phyloP scores from a whole-genome alignment of 2,888 invertebrate species.

The Ctena decussata region DNA sequence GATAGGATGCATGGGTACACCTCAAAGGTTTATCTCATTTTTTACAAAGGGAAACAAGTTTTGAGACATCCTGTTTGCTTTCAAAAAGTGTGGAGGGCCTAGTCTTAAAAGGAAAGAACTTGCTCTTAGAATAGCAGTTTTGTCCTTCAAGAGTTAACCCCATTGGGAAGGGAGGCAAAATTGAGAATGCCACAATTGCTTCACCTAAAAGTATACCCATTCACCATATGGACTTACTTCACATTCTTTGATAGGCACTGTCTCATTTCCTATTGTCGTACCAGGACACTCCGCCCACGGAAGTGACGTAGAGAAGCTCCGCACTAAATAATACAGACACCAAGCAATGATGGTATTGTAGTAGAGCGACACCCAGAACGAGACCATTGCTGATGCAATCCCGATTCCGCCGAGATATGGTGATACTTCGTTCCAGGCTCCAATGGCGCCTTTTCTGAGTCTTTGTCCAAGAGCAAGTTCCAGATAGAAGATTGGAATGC shows the following conservation, averaged over 20 bases:
- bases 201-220: too few species aligned
- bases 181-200: too few species aligned
- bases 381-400: slow-evolving; percentile 96
- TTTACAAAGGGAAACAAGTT: too few species aligned
- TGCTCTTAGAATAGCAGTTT: too few species aligned
- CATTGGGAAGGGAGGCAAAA: too few species aligned
- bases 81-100: too few species aligned
- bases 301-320: slow-evolving; percentile 94
- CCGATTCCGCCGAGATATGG: slow-evolving; percentile 97
- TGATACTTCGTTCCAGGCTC: slow-evolving; percentile 98
- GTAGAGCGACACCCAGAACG: slow-evolving; percentile 96
- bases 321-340: slow-evolving; percentile 97
- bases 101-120: too few species aligned
- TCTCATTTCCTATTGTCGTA: slow-evolving; percentile 39
- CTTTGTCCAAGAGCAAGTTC: slow-evolving; percentile 98
- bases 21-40: too few species aligned
- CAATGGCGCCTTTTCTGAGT: slow-evolving; percentile 95
- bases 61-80: too few species aligned
- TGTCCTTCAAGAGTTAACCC: too few species aligned
- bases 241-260: slow-evolving; percentile 60
- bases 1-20: too few species aligned
- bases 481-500: slow-evolving; percentile 96
- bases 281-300: slow-evolving; percentile 95
- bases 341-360: slow-evolving; percentile 99
- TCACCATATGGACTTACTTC: slow-evolving; percentile 65